Base-by-base conservation (phyloP, 2,113 vertebrate genomes). In the Calcarius ornatus region DNA sequence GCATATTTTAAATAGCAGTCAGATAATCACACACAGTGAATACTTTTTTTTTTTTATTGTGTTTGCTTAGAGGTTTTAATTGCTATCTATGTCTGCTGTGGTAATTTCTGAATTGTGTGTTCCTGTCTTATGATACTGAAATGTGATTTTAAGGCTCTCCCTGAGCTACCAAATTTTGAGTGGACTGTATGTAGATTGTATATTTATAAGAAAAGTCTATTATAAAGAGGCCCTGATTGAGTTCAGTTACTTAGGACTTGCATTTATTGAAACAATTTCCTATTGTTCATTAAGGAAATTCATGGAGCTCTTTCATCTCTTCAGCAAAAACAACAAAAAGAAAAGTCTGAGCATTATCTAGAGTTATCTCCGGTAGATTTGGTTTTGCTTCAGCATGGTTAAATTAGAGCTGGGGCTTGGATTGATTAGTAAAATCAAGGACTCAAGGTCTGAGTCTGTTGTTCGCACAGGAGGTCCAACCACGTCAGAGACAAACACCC, bases 381-480 rank as follows among this genome's bases (percentile, higher is more conserved):
- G 15, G 5, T 61, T 81, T 87, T 80, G 17, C 15, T 82, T 87
- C 57, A 47, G 72, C 30, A 27, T 15, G 9, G 53, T 48, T 42
- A 79, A 91, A 54, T 54, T 75, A 59, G 28, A 66, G 6, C 35
- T 81, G 21, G 38, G 23, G 8, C 5, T 71, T 85, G 42, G 77
- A 84, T 7, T 86, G 33, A 77, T 69, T 48, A 65, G 5, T 51
- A 79, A 68, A 81, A 65, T 15, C 47, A 71, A 25, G 23, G 21
- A 47, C 38, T 65, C 0, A 0, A 20, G 28, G 11, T 27, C 35
- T 53, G 33, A 72, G 22, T 28, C 18, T 3, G 1, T 35, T 72
- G 19, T 60, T 81, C 24, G 30, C 15, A 13, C 3, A 60, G 53
- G 24, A 82, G 19, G n/a, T 76, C 31, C 40, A 79, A 13, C n/a